Percentiles rank a stretch among this genome's conserved stretches.
These are phyloP conservation scores for Tribolium freemani DNA, from an alignment of 2,888 invertebrate genomes.

Conservation along the genomic window DNA sequence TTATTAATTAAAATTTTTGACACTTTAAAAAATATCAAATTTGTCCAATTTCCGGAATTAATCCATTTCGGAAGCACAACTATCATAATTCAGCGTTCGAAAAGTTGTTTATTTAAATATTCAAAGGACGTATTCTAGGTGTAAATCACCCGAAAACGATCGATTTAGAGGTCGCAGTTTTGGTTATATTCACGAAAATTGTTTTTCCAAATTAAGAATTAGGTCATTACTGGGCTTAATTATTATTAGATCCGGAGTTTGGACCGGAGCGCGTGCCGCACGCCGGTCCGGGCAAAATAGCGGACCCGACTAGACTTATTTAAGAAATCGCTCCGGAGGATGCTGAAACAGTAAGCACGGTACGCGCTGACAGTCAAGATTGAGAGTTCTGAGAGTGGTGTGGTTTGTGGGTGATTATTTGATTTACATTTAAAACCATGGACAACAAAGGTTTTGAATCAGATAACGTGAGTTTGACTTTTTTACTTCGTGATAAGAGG, in stretches of 20 bases:
- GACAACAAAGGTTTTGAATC: slow-evolving; percentile 64
- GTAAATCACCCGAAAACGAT: slow-evolving; percentile 22
- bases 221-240: background rate
- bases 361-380: slow-evolving; percentile 57
- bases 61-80: background rate
- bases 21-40: background rate
- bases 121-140: slow-evolving; percentile 11
- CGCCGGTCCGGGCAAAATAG: slow-evolving; percentile 48
- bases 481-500: too few relatives aligned
- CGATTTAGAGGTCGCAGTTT: slow-evolving; percentile 6
- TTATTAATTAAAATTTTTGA: background rate
- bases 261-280: slow-evolving; percentile 36
- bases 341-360: slow-evolving; percentile 61
- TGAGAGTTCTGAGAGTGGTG: slow-evolving; percentile 66
- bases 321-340: slow-evolving; percentile 62
- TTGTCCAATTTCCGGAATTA: background rate
- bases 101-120: slow-evolving; percentile 23
- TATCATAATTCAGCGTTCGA: background rate
- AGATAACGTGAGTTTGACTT: slow-evolving; percentile 63
- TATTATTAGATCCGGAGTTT: slow-evolving; percentile 12
- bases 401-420: slow-evolving; percentile 64
- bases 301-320: slow-evolving; percentile 56
- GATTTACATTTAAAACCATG: slow-evolving; percentile 57
- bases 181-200: slow-evolving; percentile 2
- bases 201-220: background rate